These are phyloP conservation scores for Rhopalosiphum maidis DNA, from an alignment of 1,140 invertebrate species.

Conservation along the genomic window DNA sequence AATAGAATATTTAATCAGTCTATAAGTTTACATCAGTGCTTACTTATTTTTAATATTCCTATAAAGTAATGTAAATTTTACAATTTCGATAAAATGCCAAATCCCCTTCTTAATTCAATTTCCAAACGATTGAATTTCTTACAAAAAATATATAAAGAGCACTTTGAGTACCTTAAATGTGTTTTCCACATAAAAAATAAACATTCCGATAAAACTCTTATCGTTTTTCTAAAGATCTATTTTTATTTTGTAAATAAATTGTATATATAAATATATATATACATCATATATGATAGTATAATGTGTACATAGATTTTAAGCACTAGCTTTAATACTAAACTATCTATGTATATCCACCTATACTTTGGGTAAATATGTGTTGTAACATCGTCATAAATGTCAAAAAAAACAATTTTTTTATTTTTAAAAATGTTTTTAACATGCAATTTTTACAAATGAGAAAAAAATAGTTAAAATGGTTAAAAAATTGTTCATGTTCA, in stretches of 20 bases:
- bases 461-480: too few relatives aligned
- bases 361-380: neutral
- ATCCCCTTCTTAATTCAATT: neutral
- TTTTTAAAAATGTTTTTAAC: neutral
- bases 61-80: neutral
- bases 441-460: neutral
- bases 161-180: neutral
- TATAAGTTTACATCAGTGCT: neutral
- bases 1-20: neutral
- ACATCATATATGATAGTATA: neutral
- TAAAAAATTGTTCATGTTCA: neutral
- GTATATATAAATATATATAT: neutral
- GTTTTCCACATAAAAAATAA: neutral
- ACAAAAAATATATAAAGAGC: neutral
- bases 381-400: neutral
- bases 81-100: neutral
- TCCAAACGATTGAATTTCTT: slow-evolving; percentile 1
- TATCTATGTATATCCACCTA: neutral
- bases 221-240: neutral
- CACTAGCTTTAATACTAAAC: neutral
- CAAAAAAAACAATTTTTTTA: neutral
- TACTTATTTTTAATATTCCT: neutral
- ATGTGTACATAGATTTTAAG: neutral
- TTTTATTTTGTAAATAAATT: neutral
- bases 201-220: neutral